Conservation (phyloP, 1,140 invertebrate species). For the Drosophila ercepeae region DNA sequence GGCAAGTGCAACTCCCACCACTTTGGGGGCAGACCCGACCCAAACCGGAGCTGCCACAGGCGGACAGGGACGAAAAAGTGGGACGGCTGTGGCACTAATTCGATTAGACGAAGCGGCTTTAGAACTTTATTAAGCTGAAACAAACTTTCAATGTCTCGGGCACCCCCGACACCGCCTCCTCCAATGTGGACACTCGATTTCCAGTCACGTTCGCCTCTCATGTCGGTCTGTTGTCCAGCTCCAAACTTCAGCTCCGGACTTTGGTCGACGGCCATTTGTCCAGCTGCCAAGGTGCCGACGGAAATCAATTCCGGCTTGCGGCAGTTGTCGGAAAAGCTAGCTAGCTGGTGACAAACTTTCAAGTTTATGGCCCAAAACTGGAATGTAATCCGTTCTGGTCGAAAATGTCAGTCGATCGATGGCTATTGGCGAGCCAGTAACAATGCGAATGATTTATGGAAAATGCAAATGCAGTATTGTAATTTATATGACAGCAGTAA, state of each 20-base stretch:
- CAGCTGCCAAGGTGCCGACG: conserved; percentile 10
- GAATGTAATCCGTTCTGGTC: conserved; percentile 1
- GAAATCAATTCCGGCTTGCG: conserved; percentile 36
- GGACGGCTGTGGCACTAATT: conserved; percentile 22
- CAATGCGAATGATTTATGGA: conserved; percentile 55
- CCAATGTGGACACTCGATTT: conserved; percentile 68
- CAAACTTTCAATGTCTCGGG: conserved; percentile 41
- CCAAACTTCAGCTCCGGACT: conserved; percentile 12
- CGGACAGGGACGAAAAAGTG: conserved; percentile 9
- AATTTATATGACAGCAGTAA: conserved; percentile 53
- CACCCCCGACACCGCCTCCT: conserved; percentile 7
- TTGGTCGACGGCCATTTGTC: conserved; percentile 50
- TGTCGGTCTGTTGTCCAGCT: conserved; percentile 43
- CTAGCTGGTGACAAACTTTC: conserved; percentile 21
- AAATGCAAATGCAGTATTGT: conserved; percentile 35
- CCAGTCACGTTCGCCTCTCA: conserved; percentile 66
- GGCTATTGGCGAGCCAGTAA: neutral
- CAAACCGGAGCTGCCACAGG: conserved; percentile 25
- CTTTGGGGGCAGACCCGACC: neutral
- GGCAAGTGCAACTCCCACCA: conserved; percentile 15
- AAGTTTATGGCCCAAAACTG: conserved; percentile 21
- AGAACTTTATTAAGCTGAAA: conserved; percentile 29
- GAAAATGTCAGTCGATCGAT: neutral
- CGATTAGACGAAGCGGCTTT: conserved; percentile 44
- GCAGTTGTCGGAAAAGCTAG: conserved; percentile 34